A percentile compares a stretch with the other conserved stretches of the same genome.
Conservation (phyloP, 2,113 vertebrate species). For the Martes martes region DNA sequence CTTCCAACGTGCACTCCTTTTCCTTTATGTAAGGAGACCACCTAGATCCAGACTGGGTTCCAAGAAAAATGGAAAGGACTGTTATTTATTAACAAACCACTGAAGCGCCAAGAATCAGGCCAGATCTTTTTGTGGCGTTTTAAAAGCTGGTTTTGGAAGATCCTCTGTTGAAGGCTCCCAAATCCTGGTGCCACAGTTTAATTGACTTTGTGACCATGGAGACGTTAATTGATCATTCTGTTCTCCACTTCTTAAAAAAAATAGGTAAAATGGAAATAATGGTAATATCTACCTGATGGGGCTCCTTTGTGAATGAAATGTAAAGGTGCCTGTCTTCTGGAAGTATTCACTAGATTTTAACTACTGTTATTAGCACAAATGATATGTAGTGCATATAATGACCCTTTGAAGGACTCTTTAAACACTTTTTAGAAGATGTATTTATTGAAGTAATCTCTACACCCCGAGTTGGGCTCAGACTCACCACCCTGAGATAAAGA, state of each 20-base stretch:
- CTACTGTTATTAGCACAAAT: neutral
- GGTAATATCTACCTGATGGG: neutral
- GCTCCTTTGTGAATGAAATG: slow-evolving; percentile 3
- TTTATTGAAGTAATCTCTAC: neutral
- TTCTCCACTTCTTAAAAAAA: neutral
- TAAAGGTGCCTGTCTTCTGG: neutral
- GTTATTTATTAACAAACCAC: neutral
- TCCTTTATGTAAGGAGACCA: neutral
- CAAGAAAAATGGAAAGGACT: neutral
- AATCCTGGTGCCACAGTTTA: neutral
- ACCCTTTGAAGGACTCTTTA: neutral
- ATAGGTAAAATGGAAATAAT: neutral
- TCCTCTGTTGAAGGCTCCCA: neutral
- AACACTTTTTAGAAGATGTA: neutral
- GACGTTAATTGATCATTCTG: neutral
- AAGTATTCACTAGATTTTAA: slow-evolving; percentile 6
- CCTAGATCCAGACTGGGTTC: neutral
- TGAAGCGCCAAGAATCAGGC: neutral
- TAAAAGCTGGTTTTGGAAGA: neutral
- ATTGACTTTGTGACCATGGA: neutral
- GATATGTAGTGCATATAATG: neutral
- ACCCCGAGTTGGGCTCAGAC: neutral
- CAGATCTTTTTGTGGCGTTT: neutral
- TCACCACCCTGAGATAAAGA: neutral
- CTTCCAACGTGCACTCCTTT: neutral